Evolutionary conservation across 2,888 invertebrate genomes (phyloP).

Genomic region (Salticus scenicus): DNA sequence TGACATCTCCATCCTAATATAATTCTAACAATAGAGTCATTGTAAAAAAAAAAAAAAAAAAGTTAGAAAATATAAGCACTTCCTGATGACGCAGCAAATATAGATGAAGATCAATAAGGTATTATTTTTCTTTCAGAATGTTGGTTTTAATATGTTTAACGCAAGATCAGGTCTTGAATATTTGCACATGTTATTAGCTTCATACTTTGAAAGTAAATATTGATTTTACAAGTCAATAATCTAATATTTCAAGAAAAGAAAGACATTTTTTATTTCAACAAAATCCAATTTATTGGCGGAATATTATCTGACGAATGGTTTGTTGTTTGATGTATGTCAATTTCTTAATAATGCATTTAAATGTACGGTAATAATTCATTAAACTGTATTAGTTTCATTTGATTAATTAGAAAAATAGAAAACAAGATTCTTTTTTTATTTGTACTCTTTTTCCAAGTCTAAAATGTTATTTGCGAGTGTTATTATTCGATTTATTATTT

Average conservation of each 20-base stretch:
- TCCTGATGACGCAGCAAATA: not conserved
- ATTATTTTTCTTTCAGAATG: not conserved
- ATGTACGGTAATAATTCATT: no score
- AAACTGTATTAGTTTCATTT: no score
- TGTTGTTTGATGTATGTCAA: not conserved
- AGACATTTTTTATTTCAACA: not conserved
- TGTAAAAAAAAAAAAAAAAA: no score
- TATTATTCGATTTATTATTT: no score
- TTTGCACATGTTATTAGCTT: constrained; percentile 3
- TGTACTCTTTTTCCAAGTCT: no score
- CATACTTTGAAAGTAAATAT: not conserved
- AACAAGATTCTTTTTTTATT: no score
- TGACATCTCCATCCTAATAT: no score
- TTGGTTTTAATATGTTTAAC: not conserved
- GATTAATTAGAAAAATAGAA: no score
- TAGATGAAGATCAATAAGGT: not conserved
- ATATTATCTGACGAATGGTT: not conserved
- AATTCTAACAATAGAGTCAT: no score
- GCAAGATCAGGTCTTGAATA: not conserved
- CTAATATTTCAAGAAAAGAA: not conserved
- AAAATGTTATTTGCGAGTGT: no score
- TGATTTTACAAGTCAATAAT: constrained; percentile 4
- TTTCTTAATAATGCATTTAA: not conserved
- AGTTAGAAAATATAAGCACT: not conserved
- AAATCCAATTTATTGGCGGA: not conserved